Percentiles rank a stretch among this genome's conserved stretches.
phyloP scores from a whole-genome alignment of 2,888 invertebrate genomes.

The Heliconius hortense region DNA sequence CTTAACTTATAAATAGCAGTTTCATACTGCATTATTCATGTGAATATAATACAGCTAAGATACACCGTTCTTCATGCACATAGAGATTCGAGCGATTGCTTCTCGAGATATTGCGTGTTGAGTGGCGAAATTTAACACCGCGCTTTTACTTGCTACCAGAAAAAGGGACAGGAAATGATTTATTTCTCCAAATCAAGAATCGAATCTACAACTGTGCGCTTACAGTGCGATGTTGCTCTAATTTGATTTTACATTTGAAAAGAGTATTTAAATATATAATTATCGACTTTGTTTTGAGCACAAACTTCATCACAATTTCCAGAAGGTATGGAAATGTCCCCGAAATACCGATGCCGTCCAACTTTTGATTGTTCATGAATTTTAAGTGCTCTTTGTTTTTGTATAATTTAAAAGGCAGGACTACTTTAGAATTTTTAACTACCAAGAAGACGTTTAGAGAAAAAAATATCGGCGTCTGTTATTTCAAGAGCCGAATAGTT shows the following conservation, averaged over 20 bases:
- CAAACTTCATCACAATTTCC: slow-evolving; percentile 24
- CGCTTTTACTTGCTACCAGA: too few species aligned
- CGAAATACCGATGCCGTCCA: slow-evolving; percentile 38
- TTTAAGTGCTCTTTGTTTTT: slow-evolving; percentile 46
- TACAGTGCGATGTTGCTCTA: too few species aligned
- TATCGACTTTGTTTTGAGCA: slow-evolving; percentile 27
- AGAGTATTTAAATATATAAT: slow-evolving; percentile 16
- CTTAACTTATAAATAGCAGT: too few species aligned
- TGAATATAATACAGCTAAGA: too few species aligned
- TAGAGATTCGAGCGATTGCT: too few species aligned
- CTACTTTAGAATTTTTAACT: slow-evolving; percentile 40
- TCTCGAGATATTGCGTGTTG: too few species aligned
- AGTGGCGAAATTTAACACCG: too few species aligned
- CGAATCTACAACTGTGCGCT: too few species aligned
- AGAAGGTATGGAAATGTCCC: slow-evolving; percentile 43
- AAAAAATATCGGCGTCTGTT: slow-evolving; percentile 34
- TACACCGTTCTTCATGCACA: too few species aligned
- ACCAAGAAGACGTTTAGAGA: slow-evolving; percentile 32
- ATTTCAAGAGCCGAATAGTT: slow-evolving; percentile 25
- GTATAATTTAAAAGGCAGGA: slow-evolving; percentile 38
- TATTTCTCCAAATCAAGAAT: too few species aligned
- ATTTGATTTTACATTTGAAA: slow-evolving; percentile 4
- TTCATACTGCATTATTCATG: too few species aligned
- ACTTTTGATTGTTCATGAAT: slow-evolving; percentile 49
- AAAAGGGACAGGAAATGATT: too few species aligned